Evolutionary conservation across 2,113 vertebrate genomes (phyloP).

Genomic region (Excalfactoria chinensis): DNA sequence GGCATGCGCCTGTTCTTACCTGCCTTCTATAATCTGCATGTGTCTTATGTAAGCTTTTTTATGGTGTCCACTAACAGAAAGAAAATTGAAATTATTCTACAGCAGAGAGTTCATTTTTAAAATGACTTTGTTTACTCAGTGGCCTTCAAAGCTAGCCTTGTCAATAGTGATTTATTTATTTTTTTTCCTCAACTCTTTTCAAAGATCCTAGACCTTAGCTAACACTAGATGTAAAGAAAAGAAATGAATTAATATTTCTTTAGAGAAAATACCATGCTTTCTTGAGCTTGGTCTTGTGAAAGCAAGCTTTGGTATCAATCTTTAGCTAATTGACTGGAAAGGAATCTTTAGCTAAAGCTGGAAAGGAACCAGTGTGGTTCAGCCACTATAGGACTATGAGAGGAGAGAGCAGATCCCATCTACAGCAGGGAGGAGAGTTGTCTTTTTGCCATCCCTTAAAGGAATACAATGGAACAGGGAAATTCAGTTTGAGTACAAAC

Average conservation of each 20-base stretch:
- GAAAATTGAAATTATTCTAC: neutral
- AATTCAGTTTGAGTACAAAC: neutral
- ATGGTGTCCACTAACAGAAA: neutral
- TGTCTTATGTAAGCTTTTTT: neutral
- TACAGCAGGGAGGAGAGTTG: neutral
- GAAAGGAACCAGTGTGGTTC: neutral
- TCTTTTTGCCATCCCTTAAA: neutral
- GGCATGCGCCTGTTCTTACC: neutral
- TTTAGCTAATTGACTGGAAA: neutral
- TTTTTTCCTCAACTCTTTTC: neutral
- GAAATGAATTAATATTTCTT: neutral
- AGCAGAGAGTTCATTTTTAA: neutral
- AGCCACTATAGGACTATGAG: neutral
- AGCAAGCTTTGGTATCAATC: neutral
- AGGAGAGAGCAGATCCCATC: neutral
- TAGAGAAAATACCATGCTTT: neutral
- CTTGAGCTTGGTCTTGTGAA: neutral
- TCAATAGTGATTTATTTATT: neutral
- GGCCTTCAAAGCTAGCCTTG: neutral
- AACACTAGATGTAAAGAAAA: neutral
- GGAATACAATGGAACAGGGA: neutral
- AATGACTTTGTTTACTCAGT: neutral
- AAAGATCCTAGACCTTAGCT: neutral
- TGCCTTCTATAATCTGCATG: neutral
- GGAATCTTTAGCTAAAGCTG: neutral